Percentiles rank a stretch among this genome's conserved stretches.
These are phyloP conservation scores for Pachypeltis micranthus DNA, from an alignment of 1,140 invertebrate species.

Conservation along the genomic window DNA sequence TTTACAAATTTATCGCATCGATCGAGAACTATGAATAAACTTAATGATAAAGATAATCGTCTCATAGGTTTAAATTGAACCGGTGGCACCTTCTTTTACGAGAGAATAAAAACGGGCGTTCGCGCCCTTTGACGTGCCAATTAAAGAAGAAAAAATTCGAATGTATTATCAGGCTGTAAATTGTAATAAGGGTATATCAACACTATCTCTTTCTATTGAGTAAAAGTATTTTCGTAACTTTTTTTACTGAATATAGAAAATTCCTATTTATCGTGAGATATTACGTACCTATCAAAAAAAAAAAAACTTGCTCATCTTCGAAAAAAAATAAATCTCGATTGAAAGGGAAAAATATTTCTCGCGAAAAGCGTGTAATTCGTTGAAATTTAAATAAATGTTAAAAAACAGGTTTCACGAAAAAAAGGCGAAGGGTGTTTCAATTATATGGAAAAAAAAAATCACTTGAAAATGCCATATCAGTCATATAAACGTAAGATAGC, in stretches of 20 bases:
- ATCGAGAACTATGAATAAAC: background rate
- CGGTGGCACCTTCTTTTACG: background rate
- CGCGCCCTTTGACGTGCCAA: background rate
- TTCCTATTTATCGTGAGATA: too few relatives aligned
- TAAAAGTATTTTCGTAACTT: conserved; percentile 23
- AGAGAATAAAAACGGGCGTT: background rate
- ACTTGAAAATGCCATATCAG: background rate
- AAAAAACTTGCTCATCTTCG: background rate
- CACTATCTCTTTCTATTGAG: conserved; percentile 14
- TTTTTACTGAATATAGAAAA: conserved; percentile 21
- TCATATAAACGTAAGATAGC: background rate
- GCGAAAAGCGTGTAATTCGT: background rate
- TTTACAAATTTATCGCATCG: background rate
- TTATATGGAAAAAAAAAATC: background rate
- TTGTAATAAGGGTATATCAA: conserved; percentile 19
- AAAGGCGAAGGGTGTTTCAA: background rate
- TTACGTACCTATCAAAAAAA: too few relatives aligned
- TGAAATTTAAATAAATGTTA: background rate
- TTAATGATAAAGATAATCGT: background rate
- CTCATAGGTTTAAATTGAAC: background rate
- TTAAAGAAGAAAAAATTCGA: background rate
- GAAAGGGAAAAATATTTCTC: background rate
- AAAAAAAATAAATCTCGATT: background rate
- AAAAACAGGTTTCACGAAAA: too few relatives aligned
- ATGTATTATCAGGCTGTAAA: conserved; percentile 19